phyloP scores from a whole-genome alignment of 2,888 invertebrate genomes.

The Digitonthophagus gazella region DNA sequence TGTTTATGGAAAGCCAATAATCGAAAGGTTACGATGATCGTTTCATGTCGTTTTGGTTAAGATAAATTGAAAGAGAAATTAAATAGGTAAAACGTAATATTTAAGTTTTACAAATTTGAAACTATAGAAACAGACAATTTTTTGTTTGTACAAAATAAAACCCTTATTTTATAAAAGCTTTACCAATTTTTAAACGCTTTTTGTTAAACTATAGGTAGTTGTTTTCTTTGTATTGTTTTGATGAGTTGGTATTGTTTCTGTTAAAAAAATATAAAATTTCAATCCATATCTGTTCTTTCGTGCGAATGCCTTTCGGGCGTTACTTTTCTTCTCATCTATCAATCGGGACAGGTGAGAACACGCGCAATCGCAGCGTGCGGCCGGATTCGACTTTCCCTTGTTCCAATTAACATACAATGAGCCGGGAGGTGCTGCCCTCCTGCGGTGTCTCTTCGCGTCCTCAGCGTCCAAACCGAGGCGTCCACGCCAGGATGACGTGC shows the following conservation, averaged over 20 bases:
- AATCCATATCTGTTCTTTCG: neutral
- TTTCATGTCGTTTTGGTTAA: no score
- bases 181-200: neutral
- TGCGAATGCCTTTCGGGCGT: constrained; percentile 4
- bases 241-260: no score
- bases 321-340: constrained; percentile 35
- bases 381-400: constrained; percentile 41
- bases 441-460: constrained; percentile 41
- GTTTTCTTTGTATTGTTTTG: no score
- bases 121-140: no score
- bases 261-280: neutral
- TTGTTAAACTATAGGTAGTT: no score
- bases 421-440: constrained; percentile 46
- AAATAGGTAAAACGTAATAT: no score
- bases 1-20: no score
- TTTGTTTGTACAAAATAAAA: no score
- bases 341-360: constrained; percentile 39
- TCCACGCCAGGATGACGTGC: constrained; percentile 28
- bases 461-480: constrained; percentile 36
- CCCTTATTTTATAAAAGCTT: no score
- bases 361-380: constrained; percentile 36
- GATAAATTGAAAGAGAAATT: no score
- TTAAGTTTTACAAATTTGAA: no score
- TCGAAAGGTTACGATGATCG: no score
- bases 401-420: constrained; percentile 49